Evolutionary conservation across 2,888 invertebrate species (phyloP), one percentile per base, ranked within the genome.

Genomic region (Lepidochitona cinerea): DNA sequence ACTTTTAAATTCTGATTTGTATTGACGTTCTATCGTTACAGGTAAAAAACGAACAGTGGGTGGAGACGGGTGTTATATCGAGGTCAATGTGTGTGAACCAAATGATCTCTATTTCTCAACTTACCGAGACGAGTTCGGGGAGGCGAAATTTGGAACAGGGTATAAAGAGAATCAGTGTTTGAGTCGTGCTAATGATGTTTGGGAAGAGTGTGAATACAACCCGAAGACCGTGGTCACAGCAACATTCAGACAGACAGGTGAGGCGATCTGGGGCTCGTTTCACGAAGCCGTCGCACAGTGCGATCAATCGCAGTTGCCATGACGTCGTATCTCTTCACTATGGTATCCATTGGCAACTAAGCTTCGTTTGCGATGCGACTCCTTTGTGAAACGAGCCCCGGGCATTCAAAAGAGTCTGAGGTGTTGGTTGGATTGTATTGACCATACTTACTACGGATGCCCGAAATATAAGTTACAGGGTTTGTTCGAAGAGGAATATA

Each of bases 181-280:
- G 66, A 66, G 37, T 37, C 66, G 66, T 14, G 66, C 66, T n/a
- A 66, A 66, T 4, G 66, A 66, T 35, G 66, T 66, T 14, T 66
- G 66, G 66, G 66, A 66, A 7, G 35, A 66, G 3, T 66, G 66
- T 66, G 66, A 37, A 35, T 66, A 18, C 37, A 18, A 66, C 12
- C n/a, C 3, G 35, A 66, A 35, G 35, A 4, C 66, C 26, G 37
- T 66, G 23, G 66, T 66, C 12, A 66, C 35, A 2, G 66, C 66
- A 18, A 66, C 66, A 29, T 66, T 37, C 66, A 66, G 66, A 37
- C 33, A 18, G 14, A 66, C 66, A 23, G 66, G 66, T 66, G 37
- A 65, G 6, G 12, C 41, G 18, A 9, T 12, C 41, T 41, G 41
- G 9, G 41, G n/a, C n/a, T n/a, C n/a, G n/a, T n/a, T n/a, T n/a